These are phyloP conservation scores for Hydrolagus affinis DNA, from an alignment of 2,113 vertebrate genomes.

Conservation along the genomic window DNA sequence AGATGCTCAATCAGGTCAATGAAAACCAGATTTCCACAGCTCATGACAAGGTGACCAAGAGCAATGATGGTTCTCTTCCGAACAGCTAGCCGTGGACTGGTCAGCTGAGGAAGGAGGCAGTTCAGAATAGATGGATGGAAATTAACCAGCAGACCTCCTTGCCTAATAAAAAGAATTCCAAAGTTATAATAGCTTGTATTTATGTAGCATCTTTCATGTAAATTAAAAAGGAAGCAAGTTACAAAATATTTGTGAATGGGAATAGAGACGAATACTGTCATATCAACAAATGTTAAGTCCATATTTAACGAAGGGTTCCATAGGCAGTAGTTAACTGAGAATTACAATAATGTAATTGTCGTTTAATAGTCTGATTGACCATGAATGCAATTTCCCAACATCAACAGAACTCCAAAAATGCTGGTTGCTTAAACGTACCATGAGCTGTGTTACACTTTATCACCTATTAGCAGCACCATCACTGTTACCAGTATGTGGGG, in stretches of 20 bases:
- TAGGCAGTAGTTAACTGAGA: no score
- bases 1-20: conserved; percentile 97
- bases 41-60: conserved; percentile 96
- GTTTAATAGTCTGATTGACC: no score
- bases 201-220: no score
- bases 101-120: conserved; percentile 95
- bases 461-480: no score
- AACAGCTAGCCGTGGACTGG: conserved; percentile 91
- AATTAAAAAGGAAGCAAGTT: no score
- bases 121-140: conserved; percentile 98
- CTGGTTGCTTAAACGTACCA: background rate
- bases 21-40: conserved; percentile 95
- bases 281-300: no score
- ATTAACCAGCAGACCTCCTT: conserved; percentile 95
- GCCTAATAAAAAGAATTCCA: conserved; percentile 60
- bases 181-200: no score
- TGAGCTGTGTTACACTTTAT: background rate
- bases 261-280: no score
- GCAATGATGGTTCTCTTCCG: conserved; percentile 98
- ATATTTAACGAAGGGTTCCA: no score
- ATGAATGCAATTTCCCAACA: background rate
- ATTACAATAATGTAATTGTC: no score
- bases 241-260: conserved; percentile 36
- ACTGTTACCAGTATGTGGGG: no score
- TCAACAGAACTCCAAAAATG: background rate